Evolutionary conservation across 2,113 vertebrate genomes (phyloP).

Genomic region (Nerophis lumbriciformis): DNA sequence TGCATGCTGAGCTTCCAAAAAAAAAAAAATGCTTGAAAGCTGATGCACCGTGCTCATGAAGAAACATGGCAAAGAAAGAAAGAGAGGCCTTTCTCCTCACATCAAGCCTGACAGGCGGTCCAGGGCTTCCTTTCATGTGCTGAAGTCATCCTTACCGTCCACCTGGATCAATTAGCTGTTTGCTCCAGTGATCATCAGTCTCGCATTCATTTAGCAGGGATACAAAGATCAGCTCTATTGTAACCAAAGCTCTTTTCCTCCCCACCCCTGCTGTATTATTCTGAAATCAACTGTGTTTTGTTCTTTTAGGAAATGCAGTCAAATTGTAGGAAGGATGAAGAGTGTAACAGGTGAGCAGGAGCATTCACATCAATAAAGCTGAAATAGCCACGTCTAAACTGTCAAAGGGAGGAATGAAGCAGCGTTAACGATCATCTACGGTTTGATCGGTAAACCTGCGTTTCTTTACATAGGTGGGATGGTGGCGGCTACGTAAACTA

Average conservation of each 20-base stretch:
- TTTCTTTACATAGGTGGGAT: background rate
- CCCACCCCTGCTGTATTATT: background rate
- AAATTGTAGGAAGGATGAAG: slow-evolving; percentile 25
- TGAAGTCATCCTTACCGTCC: slow-evolving; percentile 69
- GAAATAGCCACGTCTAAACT: background rate
- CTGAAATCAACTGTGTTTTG: slow-evolving; percentile 27
- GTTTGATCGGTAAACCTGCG: background rate
- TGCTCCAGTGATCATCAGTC: slow-evolving; percentile 67
- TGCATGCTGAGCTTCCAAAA: background rate
- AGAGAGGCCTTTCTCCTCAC: slow-evolving; percentile 69
- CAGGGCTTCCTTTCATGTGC: slow-evolving; percentile 65
- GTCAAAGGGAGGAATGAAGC: background rate
- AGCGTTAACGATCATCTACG: background rate
- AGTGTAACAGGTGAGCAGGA: slow-evolving; percentile 52
- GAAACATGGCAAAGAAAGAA: slow-evolving; percentile 55
- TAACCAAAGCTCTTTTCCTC: background rate
- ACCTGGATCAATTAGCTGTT: slow-evolving; percentile 73
- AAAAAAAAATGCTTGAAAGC: slow-evolving; percentile 30
- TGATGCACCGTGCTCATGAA: slow-evolving; percentile 58
- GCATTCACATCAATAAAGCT: background rate
- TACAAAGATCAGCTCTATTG: background rate
- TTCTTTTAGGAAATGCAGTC: slow-evolving; percentile 50
- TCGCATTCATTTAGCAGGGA: slow-evolving; percentile 28
- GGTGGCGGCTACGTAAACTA: background rate
- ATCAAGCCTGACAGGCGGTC: slow-evolving; percentile 62